A percentile compares a stretch with the other conserved stretches of the same genome.
Evolutionary conservation across 2,113 vertebrate genomes (phyloP).

Genomic region (Toxostoma redivivum): DNA sequence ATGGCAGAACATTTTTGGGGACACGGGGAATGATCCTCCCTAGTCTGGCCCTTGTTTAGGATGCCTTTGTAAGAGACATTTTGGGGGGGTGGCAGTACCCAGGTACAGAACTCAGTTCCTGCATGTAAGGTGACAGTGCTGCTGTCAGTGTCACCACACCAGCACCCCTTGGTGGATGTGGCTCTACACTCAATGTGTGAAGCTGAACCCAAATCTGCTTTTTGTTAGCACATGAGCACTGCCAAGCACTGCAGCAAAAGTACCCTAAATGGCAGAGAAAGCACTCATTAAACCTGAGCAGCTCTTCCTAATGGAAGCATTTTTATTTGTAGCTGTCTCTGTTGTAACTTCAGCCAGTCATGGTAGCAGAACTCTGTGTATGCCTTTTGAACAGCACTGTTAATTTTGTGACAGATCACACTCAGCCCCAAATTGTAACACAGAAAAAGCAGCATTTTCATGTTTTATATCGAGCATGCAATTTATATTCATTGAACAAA

Average conservation of each 20-base stretch:
- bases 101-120: neutral
- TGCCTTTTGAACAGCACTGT: neutral
- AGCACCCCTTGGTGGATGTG: neutral
- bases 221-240: neutral
- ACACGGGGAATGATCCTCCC: neutral
- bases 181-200: neutral
- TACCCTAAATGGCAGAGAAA: neutral
- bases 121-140: neutral
- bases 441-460: neutral
- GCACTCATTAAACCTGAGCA: neutral
- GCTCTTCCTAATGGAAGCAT: neutral
- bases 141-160: neutral
- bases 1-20: neutral
- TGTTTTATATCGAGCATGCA: neutral
- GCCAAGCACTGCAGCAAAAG: neutral
- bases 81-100: accelerated
- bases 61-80: neutral
- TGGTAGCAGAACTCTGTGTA: neutral
- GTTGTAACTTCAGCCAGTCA: neutral
- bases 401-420: neutral
- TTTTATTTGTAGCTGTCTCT: neutral
- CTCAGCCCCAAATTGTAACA: neutral
- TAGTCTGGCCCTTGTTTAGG: neutral
- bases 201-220: neutral
- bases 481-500: conserved; percentile 49